Percentiles rank a stretch among this genome's conserved stretches.
Evolutionary conservation across 2,797 vertebrate genomes (phyloP).

Genomic region (Siniperca scherzeri): DNA sequence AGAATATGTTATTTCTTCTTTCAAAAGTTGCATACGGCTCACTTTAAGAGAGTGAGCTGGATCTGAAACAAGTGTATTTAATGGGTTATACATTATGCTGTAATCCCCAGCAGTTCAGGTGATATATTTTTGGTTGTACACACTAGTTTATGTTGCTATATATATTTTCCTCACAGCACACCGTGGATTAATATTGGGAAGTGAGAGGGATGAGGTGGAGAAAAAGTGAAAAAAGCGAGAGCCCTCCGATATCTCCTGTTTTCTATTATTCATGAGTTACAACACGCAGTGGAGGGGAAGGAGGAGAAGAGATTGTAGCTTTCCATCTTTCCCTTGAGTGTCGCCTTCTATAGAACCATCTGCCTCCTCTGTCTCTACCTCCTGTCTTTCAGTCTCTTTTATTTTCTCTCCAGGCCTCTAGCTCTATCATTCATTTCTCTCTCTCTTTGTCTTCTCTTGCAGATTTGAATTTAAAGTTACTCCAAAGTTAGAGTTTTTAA

Average conservation of each 20-base stretch:
- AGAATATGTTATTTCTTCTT: not conserved
- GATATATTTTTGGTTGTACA: not conserved
- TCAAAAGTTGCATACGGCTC: not conserved
- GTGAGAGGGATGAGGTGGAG: not conserved
- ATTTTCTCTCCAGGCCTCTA: not conserved
- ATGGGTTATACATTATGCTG: not conserved
- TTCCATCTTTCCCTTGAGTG: conserved; percentile 27
- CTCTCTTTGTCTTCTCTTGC: not conserved
- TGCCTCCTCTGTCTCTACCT: conserved; percentile 3
- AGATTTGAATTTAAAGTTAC: conserved; percentile 7
- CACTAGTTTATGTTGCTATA: not conserved
- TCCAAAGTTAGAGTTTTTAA: too few relatives aligned
- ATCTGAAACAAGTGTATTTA: not conserved
- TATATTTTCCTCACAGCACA: not conserved
- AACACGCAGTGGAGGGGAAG: conserved; percentile 49
- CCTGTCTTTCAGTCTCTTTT: not conserved
- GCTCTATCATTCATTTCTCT: not conserved
- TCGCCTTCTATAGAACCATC: conserved; percentile 20
- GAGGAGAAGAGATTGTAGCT: conserved; percentile 38
- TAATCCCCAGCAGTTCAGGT: not conserved
- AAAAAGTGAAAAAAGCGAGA: conserved; percentile 32
- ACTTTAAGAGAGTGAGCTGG: not conserved
- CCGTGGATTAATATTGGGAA: not conserved
- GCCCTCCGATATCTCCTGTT: conserved; percentile 38
- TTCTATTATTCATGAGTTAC: conserved; percentile 75